Conservation (phyloP, 2,797 vertebrate species). For the Acanthopagrus latus region DNA sequence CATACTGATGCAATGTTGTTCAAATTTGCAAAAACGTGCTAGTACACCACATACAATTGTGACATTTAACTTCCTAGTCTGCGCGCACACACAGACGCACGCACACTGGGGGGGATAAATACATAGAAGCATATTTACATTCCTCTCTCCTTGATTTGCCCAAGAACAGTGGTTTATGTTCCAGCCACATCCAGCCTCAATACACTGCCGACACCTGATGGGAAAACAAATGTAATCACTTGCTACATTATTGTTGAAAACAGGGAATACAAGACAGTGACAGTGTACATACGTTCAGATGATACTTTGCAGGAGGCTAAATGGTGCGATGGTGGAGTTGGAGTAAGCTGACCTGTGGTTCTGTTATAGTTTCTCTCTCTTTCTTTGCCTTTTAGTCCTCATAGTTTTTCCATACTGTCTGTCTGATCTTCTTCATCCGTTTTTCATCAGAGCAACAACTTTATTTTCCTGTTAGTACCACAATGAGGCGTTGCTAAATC, state of each 20-base stretch:
- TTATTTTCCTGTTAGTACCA: background rate
- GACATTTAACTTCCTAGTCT: no score
- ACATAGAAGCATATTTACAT: conserved; percentile 42
- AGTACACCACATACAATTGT: no score
- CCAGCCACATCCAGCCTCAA: conserved; percentile 80
- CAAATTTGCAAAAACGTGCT: no score
- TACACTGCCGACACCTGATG: conserved; percentile 74
- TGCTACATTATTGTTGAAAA: background rate
- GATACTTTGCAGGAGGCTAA: no score
- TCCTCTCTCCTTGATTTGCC: conserved; percentile 17
- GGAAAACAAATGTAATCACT: conserved; percentile 32
- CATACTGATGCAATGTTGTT: no score
- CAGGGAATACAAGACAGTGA: background rate
- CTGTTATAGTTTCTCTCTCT: no score
- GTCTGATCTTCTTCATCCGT: no score
- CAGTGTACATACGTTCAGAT: background rate
- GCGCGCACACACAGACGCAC: no score
- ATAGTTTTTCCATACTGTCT: no score
- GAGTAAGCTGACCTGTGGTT: no score
- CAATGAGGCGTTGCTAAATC: background rate
- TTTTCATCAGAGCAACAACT: background rate
- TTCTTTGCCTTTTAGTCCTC: no score
- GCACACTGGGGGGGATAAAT: background rate
- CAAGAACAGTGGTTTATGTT: conserved; percentile 65
- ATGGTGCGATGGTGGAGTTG: no score